Percentiles rank a stretch among this genome's conserved stretches.
Evolutionary conservation across 1,140 invertebrate species (phyloP).

Genomic region (Magallana ariakensis): DNA sequence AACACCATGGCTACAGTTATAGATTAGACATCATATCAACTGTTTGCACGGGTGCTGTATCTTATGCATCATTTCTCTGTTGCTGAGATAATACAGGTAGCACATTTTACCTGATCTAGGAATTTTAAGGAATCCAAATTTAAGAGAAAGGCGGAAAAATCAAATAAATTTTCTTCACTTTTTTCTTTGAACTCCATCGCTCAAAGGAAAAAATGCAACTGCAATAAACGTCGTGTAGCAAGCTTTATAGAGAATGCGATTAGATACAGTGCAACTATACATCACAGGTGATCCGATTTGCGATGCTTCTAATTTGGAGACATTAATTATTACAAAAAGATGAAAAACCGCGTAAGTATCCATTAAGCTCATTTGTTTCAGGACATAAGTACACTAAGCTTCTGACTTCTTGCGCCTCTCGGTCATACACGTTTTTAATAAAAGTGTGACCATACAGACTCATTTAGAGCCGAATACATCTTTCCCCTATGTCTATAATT

Average conservation of each 20-base stretch:
- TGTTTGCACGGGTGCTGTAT: too few relatives aligned
- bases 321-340: conserved; percentile 34
- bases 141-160: conserved; percentile 26
- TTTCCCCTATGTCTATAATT: background rate
- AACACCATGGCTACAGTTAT: conserved; percentile 11
- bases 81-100: background rate
- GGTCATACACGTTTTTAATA: conserved; percentile 26
- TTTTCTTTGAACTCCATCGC: conserved; percentile 10
- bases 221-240: background rate
- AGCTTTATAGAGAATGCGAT: conserved; percentile 10
- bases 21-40: background rate
- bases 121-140: conserved; percentile 12
- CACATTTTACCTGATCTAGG: background rate
- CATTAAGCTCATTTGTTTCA: conserved; percentile 38
- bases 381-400: background rate
- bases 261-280: conserved; percentile 23
- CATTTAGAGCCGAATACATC: background rate
- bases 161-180: background rate
- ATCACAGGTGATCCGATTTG: conserved; percentile 30
- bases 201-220: conserved; percentile 11
- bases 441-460: conserved; percentile 18
- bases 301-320: background rate
- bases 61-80: background rate
- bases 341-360: background rate
- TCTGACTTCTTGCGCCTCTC: background rate